Evolutionary conservation across 2,888 invertebrate genomes (phyloP).

Genomic region (Augiades crinisus): DNA sequence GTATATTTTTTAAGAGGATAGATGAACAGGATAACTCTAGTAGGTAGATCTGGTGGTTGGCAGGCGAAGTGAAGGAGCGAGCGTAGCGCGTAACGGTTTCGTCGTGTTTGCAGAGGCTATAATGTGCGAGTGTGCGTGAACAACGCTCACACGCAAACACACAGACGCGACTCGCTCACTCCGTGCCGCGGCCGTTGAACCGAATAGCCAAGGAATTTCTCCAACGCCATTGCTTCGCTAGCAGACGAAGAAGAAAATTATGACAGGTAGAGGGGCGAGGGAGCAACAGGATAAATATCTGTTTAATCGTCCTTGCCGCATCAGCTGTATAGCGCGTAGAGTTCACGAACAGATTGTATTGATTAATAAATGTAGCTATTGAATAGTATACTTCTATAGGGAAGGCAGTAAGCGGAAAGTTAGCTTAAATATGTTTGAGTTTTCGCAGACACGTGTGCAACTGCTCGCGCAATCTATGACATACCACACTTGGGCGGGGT

Average conservation of each 20-base stretch:
- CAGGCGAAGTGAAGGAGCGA: slow-evolving; percentile 61
- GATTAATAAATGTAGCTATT: not conserved
- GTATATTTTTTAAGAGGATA: slow-evolving; percentile 21
- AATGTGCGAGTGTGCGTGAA: slow-evolving; percentile 62
- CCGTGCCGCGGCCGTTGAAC: slow-evolving; percentile 75
- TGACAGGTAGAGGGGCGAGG: slow-evolving; percentile 46
- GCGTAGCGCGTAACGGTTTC: slow-evolving; percentile 71
- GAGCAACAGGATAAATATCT: slow-evolving; percentile 20
- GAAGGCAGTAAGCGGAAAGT: not conserved
- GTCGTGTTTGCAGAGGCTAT: slow-evolving; percentile 71
- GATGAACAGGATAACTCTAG: slow-evolving; percentile 8
- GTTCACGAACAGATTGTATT: not conserved
- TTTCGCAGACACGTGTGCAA: slow-evolving; percentile 58
- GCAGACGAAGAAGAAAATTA: slow-evolving; percentile 68
- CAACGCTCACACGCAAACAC: slow-evolving; percentile 55
- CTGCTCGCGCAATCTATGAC: slow-evolving; percentile 58
- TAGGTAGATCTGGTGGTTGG: slow-evolving; percentile 43
- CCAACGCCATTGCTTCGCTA: slow-evolving; percentile 60
- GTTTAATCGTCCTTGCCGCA: slow-evolving; percentile 10
- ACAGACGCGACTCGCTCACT: slow-evolving; percentile 59
- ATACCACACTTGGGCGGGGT: slow-evolving; percentile 68
- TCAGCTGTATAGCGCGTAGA: not conserved
- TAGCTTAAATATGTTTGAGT: not conserved
- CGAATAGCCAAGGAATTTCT: slow-evolving; percentile 79
- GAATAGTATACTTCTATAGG: not conserved